phyloP scores from a whole-genome alignment of 2,113 vertebrate species.

The Callaeas wilsoni region DNA sequence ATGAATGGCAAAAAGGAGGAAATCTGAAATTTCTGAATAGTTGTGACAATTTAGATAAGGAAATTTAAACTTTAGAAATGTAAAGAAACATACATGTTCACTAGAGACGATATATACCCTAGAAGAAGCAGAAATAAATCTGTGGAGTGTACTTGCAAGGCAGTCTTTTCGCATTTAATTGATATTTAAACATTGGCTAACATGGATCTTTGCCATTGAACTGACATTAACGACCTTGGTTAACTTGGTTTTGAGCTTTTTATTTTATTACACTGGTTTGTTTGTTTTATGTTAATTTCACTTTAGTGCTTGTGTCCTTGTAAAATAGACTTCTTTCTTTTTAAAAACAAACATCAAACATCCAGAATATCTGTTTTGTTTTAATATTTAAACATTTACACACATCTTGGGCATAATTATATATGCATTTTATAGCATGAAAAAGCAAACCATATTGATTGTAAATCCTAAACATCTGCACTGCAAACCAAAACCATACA shows the following conservation, averaged over 20 bases:
- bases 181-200: constrained; percentile 52
- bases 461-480: constrained; percentile 58
- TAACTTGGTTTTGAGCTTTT: constrained; percentile 57
- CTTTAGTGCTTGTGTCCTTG: constrained; percentile 34
- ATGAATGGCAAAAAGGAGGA: neutral
- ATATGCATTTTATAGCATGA: constrained; percentile 50
- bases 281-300: constrained; percentile 66
- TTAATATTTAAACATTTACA: constrained; percentile 64
- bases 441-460: constrained; percentile 57
- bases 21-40: neutral
- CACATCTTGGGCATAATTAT: constrained; percentile 49
- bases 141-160: constrained; percentile 36
- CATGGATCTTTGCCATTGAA: constrained; percentile 59
- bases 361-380: constrained; percentile 48
- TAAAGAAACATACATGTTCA: neutral
- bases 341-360: constrained; percentile 42
- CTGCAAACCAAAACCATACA: constrained; percentile 21
- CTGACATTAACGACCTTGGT: constrained; percentile 46
- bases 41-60: neutral
- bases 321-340: constrained; percentile 19
- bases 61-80: neutral
- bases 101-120: neutral
- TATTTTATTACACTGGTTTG: constrained; percentile 56
- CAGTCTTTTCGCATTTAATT: constrained; percentile 52
- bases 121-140: constrained; percentile 49